Percentiles rank a stretch among this genome's conserved stretches.
Evolutionary conservation across 2,113 vertebrate genomes (phyloP).

Genomic region (Sclerurus mexicanus): DNA sequence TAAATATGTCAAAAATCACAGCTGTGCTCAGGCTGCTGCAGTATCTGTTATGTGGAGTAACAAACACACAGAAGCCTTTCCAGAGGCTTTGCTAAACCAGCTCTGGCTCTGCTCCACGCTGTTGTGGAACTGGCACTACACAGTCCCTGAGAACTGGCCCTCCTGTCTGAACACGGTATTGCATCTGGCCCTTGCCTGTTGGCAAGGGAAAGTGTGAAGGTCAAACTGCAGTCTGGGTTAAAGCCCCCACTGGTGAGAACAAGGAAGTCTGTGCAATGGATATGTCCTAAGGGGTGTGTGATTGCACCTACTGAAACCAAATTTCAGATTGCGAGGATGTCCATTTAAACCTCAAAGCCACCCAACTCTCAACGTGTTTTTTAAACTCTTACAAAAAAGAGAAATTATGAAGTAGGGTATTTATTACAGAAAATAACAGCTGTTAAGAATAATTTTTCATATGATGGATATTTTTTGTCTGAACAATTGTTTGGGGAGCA

Average conservation of each 20-base stretch:
- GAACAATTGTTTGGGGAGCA: not conserved
- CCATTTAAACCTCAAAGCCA: not conserved
- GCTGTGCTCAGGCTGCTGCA: not conserved
- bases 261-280: accelerated
- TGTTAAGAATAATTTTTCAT: not conserved
- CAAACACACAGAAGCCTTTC: not conserved
- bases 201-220: not conserved
- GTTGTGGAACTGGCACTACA: not conserved
- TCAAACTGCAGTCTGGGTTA: not conserved
- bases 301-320: not conserved
- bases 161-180: accelerated
- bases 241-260: not conserved
- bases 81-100: not conserved
- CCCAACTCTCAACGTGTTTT: not conserved
- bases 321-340: not conserved
- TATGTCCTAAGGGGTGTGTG: not conserved
- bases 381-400: not conserved
- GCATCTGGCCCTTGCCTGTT: not conserved
- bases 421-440: not conserved
- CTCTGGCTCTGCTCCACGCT: accelerated
- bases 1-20: not conserved
- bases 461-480: not conserved
- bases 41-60: not conserved
- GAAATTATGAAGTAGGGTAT: not conserved
- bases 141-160: not conserved